Evolutionary conservation across 2,888 invertebrate species (phyloP), one percentile per base, ranked within the genome.

Genomic region (Euspilapteryx auroguttella): DNA sequence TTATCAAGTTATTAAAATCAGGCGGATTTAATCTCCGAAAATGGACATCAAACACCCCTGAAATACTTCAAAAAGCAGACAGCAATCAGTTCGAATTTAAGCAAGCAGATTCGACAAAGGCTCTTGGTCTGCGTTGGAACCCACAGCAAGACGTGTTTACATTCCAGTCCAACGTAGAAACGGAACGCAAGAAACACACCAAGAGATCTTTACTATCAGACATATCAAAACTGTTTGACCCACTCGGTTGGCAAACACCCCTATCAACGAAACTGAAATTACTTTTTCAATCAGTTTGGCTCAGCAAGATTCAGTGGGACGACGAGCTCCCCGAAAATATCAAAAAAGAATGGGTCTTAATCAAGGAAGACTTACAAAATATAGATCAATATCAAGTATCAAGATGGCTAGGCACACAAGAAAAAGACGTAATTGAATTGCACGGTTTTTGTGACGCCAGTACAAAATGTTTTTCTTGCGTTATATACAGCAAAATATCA

Each of bases 1-100:
- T 36, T 8, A 35, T 34, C 10, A 22, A 25, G 1, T 12, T 35
- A 3, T 14, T 34, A 7, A 29, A 31, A 20, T 25, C 31, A 17
- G 37, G 35, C 7, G 34, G 35, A 7, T 34, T 35, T 14, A 30
- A 32, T 14, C 22, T 37, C 10, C 15, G 37, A 20, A 37, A 37
- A 13, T 37, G 32, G 32, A 14, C 28, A 9, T 32, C 30, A 2
- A 35, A 34, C 14, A 14, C 13, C 12, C 14, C 29, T 6, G 28
- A 31, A n/a, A n/a, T n/a, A n/a, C n/a, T n/a, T n/a, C n/a, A n/a
- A n/a, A n/a, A n/a, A n/a, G n/a, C n/a, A n/a, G n/a, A n/a, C n/a
- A n/a, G n/a, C n/a, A n/a, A n/a, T n/a, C n/a, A n/a, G 9, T 29
- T 20, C 13, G 25, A 24, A 10, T 29, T 29, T 17, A 25, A 24